A percentile compares a stretch with the other conserved stretches of the same genome.
Conservation (phyloP, 1,140 invertebrate species). For the Venustaconcha ellipsiformis region DNA sequence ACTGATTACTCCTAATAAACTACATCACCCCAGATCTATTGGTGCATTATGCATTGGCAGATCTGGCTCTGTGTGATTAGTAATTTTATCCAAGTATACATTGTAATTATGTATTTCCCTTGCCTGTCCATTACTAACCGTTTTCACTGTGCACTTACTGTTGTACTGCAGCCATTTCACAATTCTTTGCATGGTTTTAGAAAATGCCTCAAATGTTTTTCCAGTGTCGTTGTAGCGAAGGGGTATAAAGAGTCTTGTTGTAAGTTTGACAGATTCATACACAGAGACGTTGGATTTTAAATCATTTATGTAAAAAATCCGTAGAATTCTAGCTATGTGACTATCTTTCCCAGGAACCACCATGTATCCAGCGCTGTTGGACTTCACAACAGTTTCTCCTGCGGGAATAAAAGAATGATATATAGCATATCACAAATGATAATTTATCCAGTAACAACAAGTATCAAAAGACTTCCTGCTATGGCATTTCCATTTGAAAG, state of each 20-base stretch:
- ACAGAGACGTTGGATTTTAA: slow-evolving; percentile 9
- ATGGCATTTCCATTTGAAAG: no score
- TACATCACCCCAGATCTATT: no score
- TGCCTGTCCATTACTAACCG: background rate
- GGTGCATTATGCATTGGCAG: no score
- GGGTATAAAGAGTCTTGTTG: slow-evolving; percentile 34
- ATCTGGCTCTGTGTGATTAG: no score
- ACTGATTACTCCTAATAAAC: no score
- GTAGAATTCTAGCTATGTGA: slow-evolving; percentile 34
- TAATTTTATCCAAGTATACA: no score
- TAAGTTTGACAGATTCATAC: slow-evolving; percentile 19
- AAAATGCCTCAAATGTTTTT: slow-evolving; percentile 32
- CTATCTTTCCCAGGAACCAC: slow-evolving; percentile 23
- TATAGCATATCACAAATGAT: no score
- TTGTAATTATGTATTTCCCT: background rate
- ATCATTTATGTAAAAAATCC: slow-evolving; percentile 35
- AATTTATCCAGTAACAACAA: no score
- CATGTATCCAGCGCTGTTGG: slow-evolving; percentile 16
- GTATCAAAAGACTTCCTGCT: no score
- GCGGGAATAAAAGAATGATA: background rate
- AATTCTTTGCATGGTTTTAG: slow-evolving; percentile 40
- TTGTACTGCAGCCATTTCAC: slow-evolving; percentile 34
- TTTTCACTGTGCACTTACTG: slow-evolving; percentile 15
- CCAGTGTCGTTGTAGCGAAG: slow-evolving; percentile 8
- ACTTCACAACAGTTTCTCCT: slow-evolving; percentile 22